These are phyloP conservation scores for Lithobates sylvaticus DNA, from an alignment of 2,797 vertebrate species.

Conservation along the genomic window DNA sequence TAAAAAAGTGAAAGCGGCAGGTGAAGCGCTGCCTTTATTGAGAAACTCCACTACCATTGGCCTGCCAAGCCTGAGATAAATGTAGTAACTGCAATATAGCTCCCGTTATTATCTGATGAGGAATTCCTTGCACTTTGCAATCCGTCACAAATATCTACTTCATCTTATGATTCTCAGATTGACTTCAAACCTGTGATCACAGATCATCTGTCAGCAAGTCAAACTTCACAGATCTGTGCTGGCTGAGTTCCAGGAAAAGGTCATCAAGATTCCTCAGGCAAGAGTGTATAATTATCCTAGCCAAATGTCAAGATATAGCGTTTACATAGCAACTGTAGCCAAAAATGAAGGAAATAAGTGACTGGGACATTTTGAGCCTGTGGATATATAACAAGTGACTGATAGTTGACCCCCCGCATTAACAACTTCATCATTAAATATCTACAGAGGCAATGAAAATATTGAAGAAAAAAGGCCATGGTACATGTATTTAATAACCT, in stretches of 20 bases:
- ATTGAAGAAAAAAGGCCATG: too few relatives aligned
- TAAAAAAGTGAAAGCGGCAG: not conserved
- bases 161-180: constrained; percentile 29
- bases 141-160: constrained; percentile 41
- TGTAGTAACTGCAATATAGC: constrained; percentile 17
- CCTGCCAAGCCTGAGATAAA: constrained; percentile 27
- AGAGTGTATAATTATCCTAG: constrained; percentile 49
- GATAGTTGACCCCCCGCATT: too few relatives aligned
- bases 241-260: constrained; percentile 29
- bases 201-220: constrained; percentile 53
- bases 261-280: constrained; percentile 32
- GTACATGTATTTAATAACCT: too few relatives aligned
- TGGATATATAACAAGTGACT: not conserved
- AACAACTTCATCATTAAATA: too few relatives aligned
- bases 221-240: constrained; percentile 44
- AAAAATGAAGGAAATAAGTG: not conserved
- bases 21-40: constrained; percentile 20
- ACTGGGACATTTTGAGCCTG: not conserved
- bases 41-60: constrained; percentile 16
- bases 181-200: constrained; percentile 52
- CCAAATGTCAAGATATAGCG: not conserved
- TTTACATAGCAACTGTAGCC: not conserved
- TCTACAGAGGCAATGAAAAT: too few relatives aligned
- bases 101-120: constrained; percentile 38
- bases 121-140: constrained; percentile 45